phyloP scores from a whole-genome alignment of 1,140 invertebrate species.

The Camponotus vicinus region DNA sequence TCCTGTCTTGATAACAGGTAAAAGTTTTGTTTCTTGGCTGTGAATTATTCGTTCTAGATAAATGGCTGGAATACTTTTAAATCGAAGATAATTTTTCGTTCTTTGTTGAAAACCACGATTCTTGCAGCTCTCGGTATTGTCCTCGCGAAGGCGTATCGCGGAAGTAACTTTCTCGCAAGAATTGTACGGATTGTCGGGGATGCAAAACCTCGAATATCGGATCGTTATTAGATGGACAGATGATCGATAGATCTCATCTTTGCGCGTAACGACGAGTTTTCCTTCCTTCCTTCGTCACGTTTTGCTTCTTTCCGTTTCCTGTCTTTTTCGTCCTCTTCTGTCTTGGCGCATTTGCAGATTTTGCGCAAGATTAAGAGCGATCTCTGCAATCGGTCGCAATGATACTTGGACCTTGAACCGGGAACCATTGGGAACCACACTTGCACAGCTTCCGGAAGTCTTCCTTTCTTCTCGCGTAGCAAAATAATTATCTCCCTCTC shows the following conservation, averaged over 20 bases:
- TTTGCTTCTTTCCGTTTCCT: not conserved
- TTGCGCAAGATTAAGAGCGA: not conserved
- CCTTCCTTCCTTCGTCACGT: not conserved
- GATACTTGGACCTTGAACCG: not conserved
- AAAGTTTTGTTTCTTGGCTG: not conserved
- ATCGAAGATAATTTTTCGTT: not conserved
- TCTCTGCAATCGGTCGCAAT: not conserved
- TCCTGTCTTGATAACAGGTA: not conserved
- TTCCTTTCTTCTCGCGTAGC: constrained; percentile 66
- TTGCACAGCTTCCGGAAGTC: constrained; percentile 35
- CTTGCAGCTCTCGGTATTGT: not conserved
- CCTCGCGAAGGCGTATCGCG: too few relatives aligned
- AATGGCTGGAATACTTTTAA: not conserved
- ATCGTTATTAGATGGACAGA: constrained; percentile 46
- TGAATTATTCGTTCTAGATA: not conserved
- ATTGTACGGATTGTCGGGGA: not conserved
- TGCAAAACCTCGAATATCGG: not conserved
- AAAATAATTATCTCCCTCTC: constrained; percentile 74
- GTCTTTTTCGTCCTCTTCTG: not conserved
- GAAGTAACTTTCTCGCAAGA: not conserved
- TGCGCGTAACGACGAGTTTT: constrained; percentile 66
- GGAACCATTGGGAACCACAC: not conserved
- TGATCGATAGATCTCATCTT: constrained; percentile 54
- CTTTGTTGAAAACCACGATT: not conserved
- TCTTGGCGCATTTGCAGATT: not conserved